These are phyloP conservation scores for Aeoliscus strigatus DNA, from an alignment of 2,797 vertebrate species.

Conservation along the genomic window DNA sequence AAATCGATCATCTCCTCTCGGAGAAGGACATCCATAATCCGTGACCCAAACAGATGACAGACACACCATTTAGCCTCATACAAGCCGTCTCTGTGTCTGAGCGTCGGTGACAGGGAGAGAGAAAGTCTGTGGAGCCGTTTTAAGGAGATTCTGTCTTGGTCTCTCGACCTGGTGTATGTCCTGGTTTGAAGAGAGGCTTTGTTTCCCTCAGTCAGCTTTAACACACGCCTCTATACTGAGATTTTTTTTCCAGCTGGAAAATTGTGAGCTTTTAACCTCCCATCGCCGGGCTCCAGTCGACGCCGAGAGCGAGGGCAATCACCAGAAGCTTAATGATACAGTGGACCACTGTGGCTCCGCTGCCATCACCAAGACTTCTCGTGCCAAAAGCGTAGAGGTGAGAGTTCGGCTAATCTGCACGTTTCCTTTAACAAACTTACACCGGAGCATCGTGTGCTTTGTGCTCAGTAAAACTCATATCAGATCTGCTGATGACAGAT, in stretches of 20 bases:
- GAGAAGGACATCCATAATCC: too few relatives aligned
- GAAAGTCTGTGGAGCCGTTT: constrained; percentile 41
- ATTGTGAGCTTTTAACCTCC: constrained; percentile 57
- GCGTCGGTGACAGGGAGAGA: constrained; percentile 50
- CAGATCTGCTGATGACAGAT: too few relatives aligned
- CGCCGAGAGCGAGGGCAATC: constrained; percentile 36
- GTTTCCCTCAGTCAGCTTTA: constrained; percentile 62
- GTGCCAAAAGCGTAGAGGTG: constrained; percentile 46
- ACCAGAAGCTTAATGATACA: constrained; percentile 56
- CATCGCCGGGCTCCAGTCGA: constrained; percentile 31
- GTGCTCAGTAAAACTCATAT: too few relatives aligned
- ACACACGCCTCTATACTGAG: constrained; percentile 65
- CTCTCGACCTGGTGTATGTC: constrained; percentile 58
- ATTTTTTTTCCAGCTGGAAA: constrained; percentile 72
- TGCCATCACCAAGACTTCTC: constrained; percentile 35
- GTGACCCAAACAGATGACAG: constrained; percentile 47
- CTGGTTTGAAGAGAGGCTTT: constrained; percentile 69
- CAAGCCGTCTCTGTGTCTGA: constrained; percentile 58
- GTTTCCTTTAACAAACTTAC: constrained; percentile 34
- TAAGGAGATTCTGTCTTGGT: constrained; percentile 57
- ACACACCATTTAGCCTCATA: constrained; percentile 49
- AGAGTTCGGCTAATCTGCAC: constrained; percentile 36
- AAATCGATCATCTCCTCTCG: too few relatives aligned
- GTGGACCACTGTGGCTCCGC: constrained; percentile 38
- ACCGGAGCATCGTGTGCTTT: constrained; percentile 33